Evolutionary conservation across 2,888 invertebrate genomes (phyloP).

Genomic region (Cyclophora albipunctata): DNA sequence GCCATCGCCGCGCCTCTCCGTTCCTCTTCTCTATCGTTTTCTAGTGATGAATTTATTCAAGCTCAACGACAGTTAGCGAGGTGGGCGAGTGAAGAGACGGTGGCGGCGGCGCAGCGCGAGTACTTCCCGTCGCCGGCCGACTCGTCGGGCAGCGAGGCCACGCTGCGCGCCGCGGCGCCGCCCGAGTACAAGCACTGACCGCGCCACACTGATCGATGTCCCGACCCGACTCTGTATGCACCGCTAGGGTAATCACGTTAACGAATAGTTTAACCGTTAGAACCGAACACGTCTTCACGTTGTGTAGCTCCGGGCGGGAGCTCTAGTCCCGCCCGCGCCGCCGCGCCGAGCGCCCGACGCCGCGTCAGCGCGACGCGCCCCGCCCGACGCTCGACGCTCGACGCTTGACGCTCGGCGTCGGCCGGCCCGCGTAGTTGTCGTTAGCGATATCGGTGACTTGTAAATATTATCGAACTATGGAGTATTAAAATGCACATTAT

Average conservation of each 20-base stretch:
- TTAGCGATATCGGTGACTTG: constrained; percentile 51
- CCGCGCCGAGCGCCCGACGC: no score
- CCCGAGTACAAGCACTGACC: constrained; percentile 27
- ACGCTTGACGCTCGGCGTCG: constrained; percentile 5
- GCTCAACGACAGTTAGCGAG: constrained; percentile 97
- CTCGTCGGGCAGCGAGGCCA: constrained; percentile 59
- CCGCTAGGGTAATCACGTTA: constrained; percentile 48
- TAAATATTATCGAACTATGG: constrained; percentile 54
- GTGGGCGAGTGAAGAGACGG: constrained; percentile 93
- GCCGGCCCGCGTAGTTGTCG: constrained; percentile 53
- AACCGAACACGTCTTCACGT: constrained; percentile 47
- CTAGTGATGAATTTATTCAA: constrained; percentile 98
- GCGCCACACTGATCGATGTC: constrained; percentile 51
- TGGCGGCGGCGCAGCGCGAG: constrained; percentile 71
- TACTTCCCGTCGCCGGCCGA: constrained; percentile 58
- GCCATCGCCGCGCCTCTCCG: constrained; percentile 73
- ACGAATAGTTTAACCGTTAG: constrained; percentile 54
- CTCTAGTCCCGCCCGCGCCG: no score
- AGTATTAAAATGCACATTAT: constrained; percentile 54
- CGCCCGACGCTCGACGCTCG: no score
- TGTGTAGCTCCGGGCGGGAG: constrained; percentile 31
- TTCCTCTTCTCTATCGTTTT: constrained; percentile 89
- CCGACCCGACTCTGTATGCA: constrained; percentile 62
- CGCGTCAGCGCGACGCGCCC: no score
- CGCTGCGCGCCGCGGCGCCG: constrained; percentile 53